Percentiles rank a stretch among this genome's conserved stretches.
These are phyloP conservation scores for Melanerpes formicivorus DNA, from an alignment of 2,113 vertebrate genomes.

Conservation along the genomic window DNA sequence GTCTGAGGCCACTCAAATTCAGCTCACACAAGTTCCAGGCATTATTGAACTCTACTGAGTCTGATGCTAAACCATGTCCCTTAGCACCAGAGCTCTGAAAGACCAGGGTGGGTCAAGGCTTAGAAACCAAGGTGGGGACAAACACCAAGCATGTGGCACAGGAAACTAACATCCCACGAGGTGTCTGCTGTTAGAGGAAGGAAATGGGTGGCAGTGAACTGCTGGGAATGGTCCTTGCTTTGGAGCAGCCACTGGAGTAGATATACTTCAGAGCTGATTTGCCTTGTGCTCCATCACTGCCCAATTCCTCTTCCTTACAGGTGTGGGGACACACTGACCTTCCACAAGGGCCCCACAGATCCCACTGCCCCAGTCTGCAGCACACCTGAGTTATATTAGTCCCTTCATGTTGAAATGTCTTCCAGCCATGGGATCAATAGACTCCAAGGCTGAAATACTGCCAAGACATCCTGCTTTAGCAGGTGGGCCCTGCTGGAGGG, in stretches of 20 bases:
- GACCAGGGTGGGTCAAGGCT: not conserved
- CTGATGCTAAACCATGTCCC: too few species aligned
- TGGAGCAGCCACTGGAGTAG: not conserved
- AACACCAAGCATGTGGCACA: rapidly evolving
- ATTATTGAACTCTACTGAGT: too few species aligned
- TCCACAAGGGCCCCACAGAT: not conserved
- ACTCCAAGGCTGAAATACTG: not conserved
- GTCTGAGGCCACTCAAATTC: not conserved
- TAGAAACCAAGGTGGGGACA: not conserved
- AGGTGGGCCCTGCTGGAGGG: not conserved
- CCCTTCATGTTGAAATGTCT: not conserved
- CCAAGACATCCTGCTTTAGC: conserved; percentile 1
- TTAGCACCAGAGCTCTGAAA: not conserved
- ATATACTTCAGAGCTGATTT: not conserved
- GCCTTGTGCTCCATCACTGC: rapidly evolving
- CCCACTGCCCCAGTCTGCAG: not conserved
- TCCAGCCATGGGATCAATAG: not conserved
- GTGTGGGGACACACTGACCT: not conserved
- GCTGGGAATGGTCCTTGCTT: not conserved
- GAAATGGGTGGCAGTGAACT: not conserved
- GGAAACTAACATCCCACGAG: rapidly evolving
- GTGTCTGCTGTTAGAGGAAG: not conserved
- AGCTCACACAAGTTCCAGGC: not conserved
- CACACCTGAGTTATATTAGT: not conserved
- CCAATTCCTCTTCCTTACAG: not conserved